Conservation (phyloP, 2,113 vertebrate genomes). For the Pongo abelii region DNA sequence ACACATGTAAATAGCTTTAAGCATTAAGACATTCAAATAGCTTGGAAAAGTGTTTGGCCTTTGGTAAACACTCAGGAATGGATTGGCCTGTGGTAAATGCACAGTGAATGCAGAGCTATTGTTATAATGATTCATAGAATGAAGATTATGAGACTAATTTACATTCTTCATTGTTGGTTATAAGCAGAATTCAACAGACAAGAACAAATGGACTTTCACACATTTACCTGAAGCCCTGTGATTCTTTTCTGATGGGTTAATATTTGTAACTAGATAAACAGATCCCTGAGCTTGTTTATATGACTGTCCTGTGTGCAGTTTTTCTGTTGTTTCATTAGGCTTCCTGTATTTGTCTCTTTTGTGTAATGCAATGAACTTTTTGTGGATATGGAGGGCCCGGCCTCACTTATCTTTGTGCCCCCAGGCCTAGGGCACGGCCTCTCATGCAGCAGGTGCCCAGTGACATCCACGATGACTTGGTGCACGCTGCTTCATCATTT, state of each 20-base stretch:
- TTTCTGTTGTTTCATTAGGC: neutral
- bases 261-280: neutral
- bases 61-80: rapidly evolving
- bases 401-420: rapidly evolving
- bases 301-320: neutral
- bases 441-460: rapidly evolving
- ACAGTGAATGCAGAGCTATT: neutral
- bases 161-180: neutral
- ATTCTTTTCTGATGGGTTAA: neutral
- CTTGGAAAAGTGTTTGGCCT: neutral
- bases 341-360: neutral
- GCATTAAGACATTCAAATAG: neutral
- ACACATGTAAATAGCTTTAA: neutral
- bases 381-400: no score
- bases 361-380: neutral
- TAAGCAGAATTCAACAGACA: neutral
- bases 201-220: neutral
- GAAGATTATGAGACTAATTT: neutral
- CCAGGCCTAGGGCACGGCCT: rapidly evolving
- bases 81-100: neutral
- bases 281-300: rapidly evolving
- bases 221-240: neutral
- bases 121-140: rapidly evolving
- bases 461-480: rapidly evolving
- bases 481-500: neutral